A percentile compares a stretch with the other conserved stretches of the same genome.
Evolutionary conservation across 2,113 vertebrate genomes (phyloP).

Genomic region (Phalacrocorax aristotelis): DNA sequence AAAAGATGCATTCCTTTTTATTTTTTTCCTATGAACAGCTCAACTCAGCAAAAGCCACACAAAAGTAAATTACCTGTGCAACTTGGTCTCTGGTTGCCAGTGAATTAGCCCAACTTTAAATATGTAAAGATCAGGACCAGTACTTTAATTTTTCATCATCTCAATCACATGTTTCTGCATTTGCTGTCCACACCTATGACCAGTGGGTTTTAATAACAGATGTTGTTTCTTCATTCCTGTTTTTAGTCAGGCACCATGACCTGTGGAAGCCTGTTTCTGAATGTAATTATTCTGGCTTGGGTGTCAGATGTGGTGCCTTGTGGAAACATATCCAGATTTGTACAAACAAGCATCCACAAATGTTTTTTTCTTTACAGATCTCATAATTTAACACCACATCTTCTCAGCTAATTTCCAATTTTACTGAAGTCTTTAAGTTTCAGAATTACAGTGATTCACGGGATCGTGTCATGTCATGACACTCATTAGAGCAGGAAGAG

Average conservation of each 20-base stretch:
- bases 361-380: background rate
- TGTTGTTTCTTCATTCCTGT: background rate
- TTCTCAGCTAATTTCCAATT: background rate
- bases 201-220: background rate
- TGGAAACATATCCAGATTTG: background rate
- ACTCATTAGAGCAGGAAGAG: background rate
- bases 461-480: background rate
- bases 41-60: background rate
- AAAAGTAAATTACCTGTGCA: background rate
- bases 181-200: background rate
- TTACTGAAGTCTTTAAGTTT: background rate
- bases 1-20: background rate
- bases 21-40: background rate
- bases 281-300: background rate
- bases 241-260: background rate
- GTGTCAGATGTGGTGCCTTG: background rate
- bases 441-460: background rate
- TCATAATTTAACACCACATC: background rate
- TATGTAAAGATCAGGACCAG: background rate
- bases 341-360: background rate
- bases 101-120: background rate
- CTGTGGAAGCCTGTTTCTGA: background rate
- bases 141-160: background rate
- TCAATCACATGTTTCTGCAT: background rate
- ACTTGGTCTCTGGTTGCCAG: background rate